Conservation (phyloP, 2,113 vertebrate species). For the Carassius auratus region DNA sequence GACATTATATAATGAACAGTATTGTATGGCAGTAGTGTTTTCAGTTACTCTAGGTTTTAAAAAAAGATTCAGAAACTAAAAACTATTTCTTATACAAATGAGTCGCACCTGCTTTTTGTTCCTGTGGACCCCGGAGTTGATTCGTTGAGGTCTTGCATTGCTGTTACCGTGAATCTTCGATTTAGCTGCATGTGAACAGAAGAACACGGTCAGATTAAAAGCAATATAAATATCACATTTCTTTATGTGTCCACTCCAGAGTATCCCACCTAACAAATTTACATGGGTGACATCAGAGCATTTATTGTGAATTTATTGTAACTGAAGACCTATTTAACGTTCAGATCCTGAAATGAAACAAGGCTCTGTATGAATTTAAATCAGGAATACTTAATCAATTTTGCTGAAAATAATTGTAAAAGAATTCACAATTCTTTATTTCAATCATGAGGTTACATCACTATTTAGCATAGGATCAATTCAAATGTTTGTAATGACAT, state of each 20-base stretch:
- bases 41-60: not conserved
- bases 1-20: not conserved
- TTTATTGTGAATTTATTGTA: too few relatives aligned
- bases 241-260: too few relatives aligned
- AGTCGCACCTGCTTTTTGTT: slow-evolving; percentile 86
- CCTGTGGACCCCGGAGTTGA: slow-evolving; percentile 81
- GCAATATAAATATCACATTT: not conserved
- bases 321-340: too few relatives aligned
- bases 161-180: slow-evolving; percentile 82
- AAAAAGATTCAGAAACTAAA: not conserved
- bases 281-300: too few relatives aligned
- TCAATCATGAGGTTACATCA: not conserved
- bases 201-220: not conserved
- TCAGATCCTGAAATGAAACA: too few relatives aligned
- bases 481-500: too few relatives aligned
- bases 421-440: not conserved
- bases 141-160: slow-evolving; percentile 80
- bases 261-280: too few relatives aligned
- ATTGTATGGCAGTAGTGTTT: not conserved
- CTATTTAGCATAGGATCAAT: not conserved
- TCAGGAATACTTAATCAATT: not conserved
- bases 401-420: too few relatives aligned
- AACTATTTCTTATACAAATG: not conserved
- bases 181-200: slow-evolving; percentile 77
- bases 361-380: not conserved